phyloP scores from a whole-genome alignment of 1,140 invertebrate genomes.

The Thereuonema tuberculata region DNA sequence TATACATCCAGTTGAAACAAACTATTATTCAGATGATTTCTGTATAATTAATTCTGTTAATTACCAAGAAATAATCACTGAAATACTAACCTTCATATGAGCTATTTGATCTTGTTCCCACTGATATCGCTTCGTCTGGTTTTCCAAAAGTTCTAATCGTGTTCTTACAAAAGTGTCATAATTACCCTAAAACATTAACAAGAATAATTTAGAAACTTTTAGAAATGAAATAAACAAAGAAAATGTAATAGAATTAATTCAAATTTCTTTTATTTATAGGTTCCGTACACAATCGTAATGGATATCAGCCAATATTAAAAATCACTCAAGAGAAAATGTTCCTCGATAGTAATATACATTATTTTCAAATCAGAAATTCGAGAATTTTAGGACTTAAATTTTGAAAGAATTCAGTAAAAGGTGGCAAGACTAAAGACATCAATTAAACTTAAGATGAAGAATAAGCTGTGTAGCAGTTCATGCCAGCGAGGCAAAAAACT shows the following conservation, averaged over 20 bases:
- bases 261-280: conserved; percentile 12
- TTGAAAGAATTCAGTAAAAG: too few relatives aligned
- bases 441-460: too few relatives aligned
- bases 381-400: too few relatives aligned
- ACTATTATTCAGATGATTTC: conserved; percentile 7
- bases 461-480: too few relatives aligned
- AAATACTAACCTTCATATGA: conserved; percentile 96
- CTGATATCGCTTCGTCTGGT: conserved; percentile 97
- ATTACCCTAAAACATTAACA: conserved; percentile 45
- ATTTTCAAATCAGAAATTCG: too few relatives aligned
- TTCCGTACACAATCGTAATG: not conserved
- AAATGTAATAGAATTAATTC: not conserved
- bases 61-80: too few relatives aligned
- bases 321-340: too few relatives aligned
- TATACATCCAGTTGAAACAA: conserved; percentile 26
- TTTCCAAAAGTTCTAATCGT: conserved; percentile 85
- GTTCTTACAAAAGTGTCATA: conserved; percentile 93
- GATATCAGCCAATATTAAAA: too few relatives aligned
- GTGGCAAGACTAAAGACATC: too few relatives aligned
- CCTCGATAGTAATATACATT: too few relatives aligned
- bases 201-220: too few relatives aligned
- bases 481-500: too few relatives aligned
- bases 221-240: conserved; percentile 11
- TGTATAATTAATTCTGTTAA: conserved; percentile 11
- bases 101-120: conserved; percentile 99